Conservation (phyloP, 2,113 vertebrate genomes). For the Cichladusa arquata region DNA sequence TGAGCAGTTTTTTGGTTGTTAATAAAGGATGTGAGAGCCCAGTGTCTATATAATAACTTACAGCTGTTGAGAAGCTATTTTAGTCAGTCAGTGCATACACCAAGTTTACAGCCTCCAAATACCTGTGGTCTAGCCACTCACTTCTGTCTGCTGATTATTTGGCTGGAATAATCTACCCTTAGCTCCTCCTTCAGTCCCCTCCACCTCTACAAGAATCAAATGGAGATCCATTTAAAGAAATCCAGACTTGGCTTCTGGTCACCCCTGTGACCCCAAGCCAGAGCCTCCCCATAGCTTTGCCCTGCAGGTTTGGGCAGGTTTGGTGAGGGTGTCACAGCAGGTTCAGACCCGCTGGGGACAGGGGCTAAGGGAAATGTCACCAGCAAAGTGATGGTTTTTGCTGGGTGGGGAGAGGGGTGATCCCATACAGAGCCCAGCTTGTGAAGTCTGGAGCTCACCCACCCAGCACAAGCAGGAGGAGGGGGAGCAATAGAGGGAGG, state of each 20-base stretch:
- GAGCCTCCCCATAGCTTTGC: background rate
- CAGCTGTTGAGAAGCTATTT: constrained; percentile 40
- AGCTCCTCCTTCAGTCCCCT: background rate
- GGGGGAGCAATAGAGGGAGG: background rate
- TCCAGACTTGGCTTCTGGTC: accelerated
- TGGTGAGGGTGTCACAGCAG: accelerated
- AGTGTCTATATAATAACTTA: constrained; percentile 40
- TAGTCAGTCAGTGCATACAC: background rate
- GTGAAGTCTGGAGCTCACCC: background rate
- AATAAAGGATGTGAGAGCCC: constrained; percentile 19
- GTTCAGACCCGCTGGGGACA: no score
- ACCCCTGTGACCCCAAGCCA: background rate
- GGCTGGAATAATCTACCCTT: constrained; percentile 22
- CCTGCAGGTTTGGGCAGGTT: background rate
- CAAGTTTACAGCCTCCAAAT: constrained; percentile 31
- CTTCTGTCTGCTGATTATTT: constrained; percentile 37
- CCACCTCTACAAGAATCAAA: background rate
- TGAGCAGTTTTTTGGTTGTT: constrained; percentile 17
- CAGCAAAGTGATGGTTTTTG: background rate
- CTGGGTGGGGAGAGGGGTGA: background rate
- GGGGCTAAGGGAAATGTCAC: background rate
- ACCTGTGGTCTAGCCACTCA: constrained; percentile 18
- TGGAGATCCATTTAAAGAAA: background rate
- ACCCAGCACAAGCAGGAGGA: accelerated
- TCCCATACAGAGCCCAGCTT: accelerated